Conservation (phyloP, 2,888 invertebrate genomes). For the Sphaeridia pumilis region DNA sequence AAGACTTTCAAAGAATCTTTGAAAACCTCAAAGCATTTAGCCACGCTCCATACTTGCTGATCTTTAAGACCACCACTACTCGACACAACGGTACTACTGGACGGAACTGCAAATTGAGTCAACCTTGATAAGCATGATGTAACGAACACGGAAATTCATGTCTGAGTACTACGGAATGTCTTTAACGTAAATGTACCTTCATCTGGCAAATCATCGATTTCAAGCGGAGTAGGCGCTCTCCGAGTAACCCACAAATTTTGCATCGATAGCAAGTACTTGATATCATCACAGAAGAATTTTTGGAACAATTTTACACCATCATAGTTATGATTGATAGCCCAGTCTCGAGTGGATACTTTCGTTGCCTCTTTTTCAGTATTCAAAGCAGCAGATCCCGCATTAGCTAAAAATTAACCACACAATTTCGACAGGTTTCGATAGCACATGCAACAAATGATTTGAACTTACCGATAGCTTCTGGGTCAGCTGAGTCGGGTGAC, state of each 20-base stretch:
- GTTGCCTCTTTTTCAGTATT: slow-evolving; percentile 43
- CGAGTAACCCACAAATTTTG: slow-evolving; percentile 89
- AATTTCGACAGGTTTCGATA: not conserved
- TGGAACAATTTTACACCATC: slow-evolving; percentile 74
- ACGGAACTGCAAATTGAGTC: slow-evolving; percentile 42
- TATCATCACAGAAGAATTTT: slow-evolving; percentile 90
- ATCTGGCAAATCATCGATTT: slow-evolving; percentile 52
- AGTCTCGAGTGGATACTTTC: slow-evolving; percentile 62
- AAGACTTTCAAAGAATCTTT: slow-evolving; percentile 54
- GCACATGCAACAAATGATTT: not conserved
- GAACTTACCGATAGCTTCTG: slow-evolving; percentile 55
- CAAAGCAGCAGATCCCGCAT: slow-evolving; percentile 27
- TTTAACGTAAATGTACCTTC: slow-evolving; percentile 39
- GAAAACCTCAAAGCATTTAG: slow-evolving; percentile 62
- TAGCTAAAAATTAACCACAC: slow-evolving; percentile 6
- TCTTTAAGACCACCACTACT: slow-evolving; percentile 51
- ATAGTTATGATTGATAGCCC: slow-evolving; percentile 76
- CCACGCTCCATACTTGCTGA: slow-evolving; percentile 65
- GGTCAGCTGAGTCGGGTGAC: slow-evolving; percentile 92
- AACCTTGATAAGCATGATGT: not conserved
- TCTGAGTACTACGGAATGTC: too few relatives aligned
- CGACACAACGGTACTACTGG: slow-evolving; percentile 43
- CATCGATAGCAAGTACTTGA: slow-evolving; percentile 87
- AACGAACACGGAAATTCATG: not conserved
- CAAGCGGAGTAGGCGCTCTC: slow-evolving; percentile 66